Evolutionary conservation across 1,140 invertebrate species (phyloP), one percentile per base, ranked within the genome.

Genomic region (Bombus pyrosoma): DNA sequence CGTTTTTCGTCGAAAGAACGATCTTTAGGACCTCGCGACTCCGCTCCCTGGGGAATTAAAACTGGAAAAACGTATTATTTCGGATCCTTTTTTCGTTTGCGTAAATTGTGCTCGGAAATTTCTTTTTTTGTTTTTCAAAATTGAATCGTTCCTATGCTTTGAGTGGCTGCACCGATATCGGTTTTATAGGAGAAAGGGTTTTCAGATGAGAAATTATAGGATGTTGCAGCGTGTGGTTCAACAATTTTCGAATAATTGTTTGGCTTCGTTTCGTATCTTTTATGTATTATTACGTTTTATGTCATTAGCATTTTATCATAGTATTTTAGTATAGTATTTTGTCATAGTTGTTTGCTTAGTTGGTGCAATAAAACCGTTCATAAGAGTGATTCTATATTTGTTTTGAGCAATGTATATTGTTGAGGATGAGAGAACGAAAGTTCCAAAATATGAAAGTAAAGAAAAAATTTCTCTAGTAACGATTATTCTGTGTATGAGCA

Each of bases 21-120:
- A 57, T 71, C 34, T 25, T 13, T 28, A 43, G 43, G 34, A 57
- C 5, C 13, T 34, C 6, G 15, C 18, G 28, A 34, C 22, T 13
- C 3, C 3, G 32, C 18, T 39, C 43, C 4, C 2, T 47, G 4
- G 43, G 18, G 57, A n/a, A 77, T 64, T 12, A 3, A 47, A 25
- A 32, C 12, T 28, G 32, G 8, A 34, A 18, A 6, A 10, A 15
- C 39, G 28, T 73, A 62, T 81, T 81, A 81, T 41, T 69, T 59
- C 22, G 34, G 0, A 72, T 47, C 15, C 15, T 28, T 81, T 73
- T 81, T 81, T 73, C 57, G 39, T 81, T 73, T 34, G 28, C n/a
- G 79, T 5, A 43, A 34, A 79, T 77, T 25, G 37, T n/a, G 9
- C 59, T 8, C 3, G n/a, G 39, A 41, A 39, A 39, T 62, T 25